Evolutionary conservation across 2,888 invertebrate species (phyloP).

Genomic region (Callimorpha dominula): DNA sequence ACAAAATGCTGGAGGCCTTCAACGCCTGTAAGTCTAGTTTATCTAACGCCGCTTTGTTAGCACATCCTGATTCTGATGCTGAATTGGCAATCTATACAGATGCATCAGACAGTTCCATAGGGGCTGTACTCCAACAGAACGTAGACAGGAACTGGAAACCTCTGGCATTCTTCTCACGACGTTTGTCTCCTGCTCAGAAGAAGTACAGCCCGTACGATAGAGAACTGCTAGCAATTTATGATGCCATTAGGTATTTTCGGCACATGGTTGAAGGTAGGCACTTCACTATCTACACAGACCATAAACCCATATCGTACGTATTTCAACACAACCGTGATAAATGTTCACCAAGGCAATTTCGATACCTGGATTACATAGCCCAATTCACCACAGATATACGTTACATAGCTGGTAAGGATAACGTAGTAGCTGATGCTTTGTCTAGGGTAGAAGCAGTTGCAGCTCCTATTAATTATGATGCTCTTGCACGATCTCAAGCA

Average conservation of each 20-base stretch:
- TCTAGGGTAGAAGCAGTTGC: not conserved
- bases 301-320: not conserved
- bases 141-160: not conserved
- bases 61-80: constrained; percentile 1
- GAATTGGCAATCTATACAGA: constrained; percentile 1
- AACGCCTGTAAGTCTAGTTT: not conserved
- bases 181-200: not conserved
- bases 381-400: constrained; percentile 5
- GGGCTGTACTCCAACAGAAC: not conserved
- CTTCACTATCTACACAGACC: not conserved
- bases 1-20: not conserved
- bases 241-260: not conserved
- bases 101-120: not conserved
- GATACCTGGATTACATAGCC: not conserved
- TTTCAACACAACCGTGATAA: not conserved
- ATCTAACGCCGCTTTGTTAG: not conserved
- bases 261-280: not conserved
- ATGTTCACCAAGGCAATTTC: not conserved
- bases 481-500: not conserved
- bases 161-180: not conserved
- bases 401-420: not conserved
- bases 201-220: constrained; percentile 3
- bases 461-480: not conserved
- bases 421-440: not conserved
- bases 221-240: not conserved